Evolutionary conservation across 2,888 invertebrate species (phyloP), one percentile per base, ranked within the genome.

Genomic region (Muschampia plurimacula): DNA sequence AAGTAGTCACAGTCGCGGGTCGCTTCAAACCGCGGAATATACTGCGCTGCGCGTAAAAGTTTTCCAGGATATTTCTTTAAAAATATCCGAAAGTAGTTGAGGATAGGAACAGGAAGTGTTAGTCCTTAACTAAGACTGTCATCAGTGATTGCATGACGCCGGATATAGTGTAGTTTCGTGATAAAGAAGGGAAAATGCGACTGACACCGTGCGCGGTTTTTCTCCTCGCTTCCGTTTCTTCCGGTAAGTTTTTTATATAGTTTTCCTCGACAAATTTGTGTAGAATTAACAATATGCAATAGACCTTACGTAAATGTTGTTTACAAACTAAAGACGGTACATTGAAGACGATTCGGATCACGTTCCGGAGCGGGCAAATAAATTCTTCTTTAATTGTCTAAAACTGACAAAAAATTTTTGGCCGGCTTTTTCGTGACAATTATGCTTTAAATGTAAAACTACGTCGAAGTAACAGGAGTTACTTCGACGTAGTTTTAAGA

Each of bases 1-100:
- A 79, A 78, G 84, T 82, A 80, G 79, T 81, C 83, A 77, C 77
- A 79, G 80, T 76, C 80, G 83, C 74, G 82, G 82, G 85, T 77
- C 87, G 89, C 82, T 78, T 82, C 79, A 66, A 77, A 76, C 67
- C 76, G 73, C 68, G 75, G 67, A 77, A 73, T 15, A 9, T 68
- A 39, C 66, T 64, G 69, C 68, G 69, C 74, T 72, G 63, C 86
- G 85, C 86, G 86, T 81, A 88, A 89, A 91, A 91, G 87, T 90
- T 91, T 84, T 74, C 52, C 67, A 67, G 55, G 63, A 67, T 57
- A 63, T 55, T 32, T 39, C 52, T 72, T 71, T 22, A 44, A 72
- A 68, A 75, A 67, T 49, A 36, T 64, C 49, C 22, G 4, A 7
- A 10, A 28, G n/a, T 28, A 36, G 9, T n/a, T 12, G 28, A 12